These are phyloP conservation scores for Platysteira castanea DNA, from an alignment of 2,113 vertebrate genomes.

Conservation along the genomic window DNA sequence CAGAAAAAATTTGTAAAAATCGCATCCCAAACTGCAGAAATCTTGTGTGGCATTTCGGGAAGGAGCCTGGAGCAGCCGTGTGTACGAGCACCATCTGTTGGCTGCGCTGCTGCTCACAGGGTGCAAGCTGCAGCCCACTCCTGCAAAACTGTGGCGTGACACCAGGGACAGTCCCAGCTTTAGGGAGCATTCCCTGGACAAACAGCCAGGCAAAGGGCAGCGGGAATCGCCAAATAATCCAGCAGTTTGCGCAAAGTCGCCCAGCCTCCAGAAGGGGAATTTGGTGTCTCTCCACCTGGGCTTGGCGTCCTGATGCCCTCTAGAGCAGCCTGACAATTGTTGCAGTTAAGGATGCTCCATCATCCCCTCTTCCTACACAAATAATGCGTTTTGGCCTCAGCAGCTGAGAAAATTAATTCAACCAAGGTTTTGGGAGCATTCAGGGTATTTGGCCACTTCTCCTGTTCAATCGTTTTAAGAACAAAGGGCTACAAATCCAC, in stretches of 20 bases:
- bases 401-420: not conserved
- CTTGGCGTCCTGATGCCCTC: fast-evolving
- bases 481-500: slow-evolving; percentile 39
- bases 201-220: not conserved
- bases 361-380: not conserved
- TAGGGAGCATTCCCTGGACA: not conserved
- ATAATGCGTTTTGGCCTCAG: not conserved
- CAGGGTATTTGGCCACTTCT: not conserved
- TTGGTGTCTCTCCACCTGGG: not conserved
- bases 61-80: not conserved
- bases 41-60: not conserved
- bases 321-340: not conserved
- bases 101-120: not conserved
- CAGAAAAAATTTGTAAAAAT: too few relatives aligned
- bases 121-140: not conserved
- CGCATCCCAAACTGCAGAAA: not conserved
- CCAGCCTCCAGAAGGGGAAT: not conserved
- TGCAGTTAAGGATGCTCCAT: not conserved
- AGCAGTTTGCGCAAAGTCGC: not conserved
- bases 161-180: not conserved
- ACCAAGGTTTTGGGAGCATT: not conserved
- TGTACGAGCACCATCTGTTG: slow-evolving; percentile 50
- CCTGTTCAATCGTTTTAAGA: not conserved
- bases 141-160: fast-evolving
- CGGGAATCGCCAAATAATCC: not conserved